A percentile compares a stretch with the other conserved stretches of the same genome.
phyloP scores from a whole-genome alignment of 2,797 vertebrate genomes.

The Hafferia zeledoni region DNA sequence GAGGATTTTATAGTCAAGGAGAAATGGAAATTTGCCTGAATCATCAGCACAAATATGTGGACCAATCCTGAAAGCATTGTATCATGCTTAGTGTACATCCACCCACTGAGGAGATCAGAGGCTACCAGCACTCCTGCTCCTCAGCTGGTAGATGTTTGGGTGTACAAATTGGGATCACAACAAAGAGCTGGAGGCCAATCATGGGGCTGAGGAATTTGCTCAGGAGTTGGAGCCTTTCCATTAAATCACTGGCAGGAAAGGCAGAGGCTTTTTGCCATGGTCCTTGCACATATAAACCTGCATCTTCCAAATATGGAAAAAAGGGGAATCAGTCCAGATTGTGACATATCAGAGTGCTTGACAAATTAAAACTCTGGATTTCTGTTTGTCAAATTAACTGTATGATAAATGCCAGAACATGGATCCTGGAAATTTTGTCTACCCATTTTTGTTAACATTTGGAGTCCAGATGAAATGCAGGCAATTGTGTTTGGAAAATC shows the following conservation, averaged over 20 bases:
- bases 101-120: neutral
- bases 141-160: neutral
- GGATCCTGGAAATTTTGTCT: neutral
- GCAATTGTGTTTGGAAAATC: neutral
- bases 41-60: neutral
- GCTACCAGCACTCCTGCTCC: neutral
- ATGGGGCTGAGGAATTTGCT: neutral
- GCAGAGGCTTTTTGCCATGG: neutral
- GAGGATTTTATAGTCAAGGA: neutral
- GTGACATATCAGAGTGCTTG: neutral
- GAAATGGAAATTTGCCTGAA: neutral
- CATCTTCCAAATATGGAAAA: neutral
- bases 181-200: neutral
- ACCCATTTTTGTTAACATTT: neutral
- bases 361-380: neutral
- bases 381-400: neutral
- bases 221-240: neutral
- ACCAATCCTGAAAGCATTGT: neutral
- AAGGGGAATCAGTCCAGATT: neutral
- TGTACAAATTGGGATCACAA: neutral
- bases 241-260: neutral
- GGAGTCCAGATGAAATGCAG: neutral
- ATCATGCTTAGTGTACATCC: neutral
- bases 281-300: neutral
- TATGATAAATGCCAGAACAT: neutral